Conservation (phyloP, 2,113 vertebrate species). For the Isichthys henryi region DNA sequence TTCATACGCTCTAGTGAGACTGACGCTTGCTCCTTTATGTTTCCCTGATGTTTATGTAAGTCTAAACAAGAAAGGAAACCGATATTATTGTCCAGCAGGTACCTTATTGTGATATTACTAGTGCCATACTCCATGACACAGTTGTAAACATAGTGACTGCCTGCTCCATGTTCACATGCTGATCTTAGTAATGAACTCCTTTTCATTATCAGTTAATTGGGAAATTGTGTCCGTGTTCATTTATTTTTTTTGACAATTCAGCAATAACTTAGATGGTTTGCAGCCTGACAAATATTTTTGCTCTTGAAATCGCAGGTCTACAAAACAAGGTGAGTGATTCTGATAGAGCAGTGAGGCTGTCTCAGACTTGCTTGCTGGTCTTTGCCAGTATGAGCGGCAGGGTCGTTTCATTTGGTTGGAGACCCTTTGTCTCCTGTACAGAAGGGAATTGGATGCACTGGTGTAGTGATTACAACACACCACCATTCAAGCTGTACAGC, state of each 20-base stretch:
- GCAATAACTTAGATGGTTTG: background rate
- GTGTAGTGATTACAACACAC: background rate
- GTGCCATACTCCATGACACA: background rate
- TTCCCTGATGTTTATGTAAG: background rate
- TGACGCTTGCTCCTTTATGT: background rate
- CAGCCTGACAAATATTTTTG: background rate
- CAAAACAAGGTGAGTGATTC: background rate
- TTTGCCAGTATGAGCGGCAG: background rate
- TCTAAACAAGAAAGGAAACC: background rate
- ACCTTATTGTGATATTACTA: background rate
- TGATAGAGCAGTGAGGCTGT: background rate
- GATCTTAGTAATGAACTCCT: background rate
- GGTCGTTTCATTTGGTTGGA: background rate
- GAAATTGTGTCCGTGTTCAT: background rate
- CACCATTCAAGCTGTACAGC: background rate
- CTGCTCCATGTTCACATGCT: background rate
- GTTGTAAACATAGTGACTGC: background rate
- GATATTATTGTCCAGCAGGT: background rate
- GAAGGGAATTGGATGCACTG: background rate
- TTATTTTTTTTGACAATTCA: background rate
- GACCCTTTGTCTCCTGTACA: background rate
- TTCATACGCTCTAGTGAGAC: background rate
- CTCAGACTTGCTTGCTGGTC: background rate
- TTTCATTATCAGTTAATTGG: background rate
- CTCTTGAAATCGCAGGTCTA: background rate